A percentile compares a stretch with the other conserved stretches of the same genome.
These are phyloP conservation scores for Clarias pachynema DNA, from an alignment of 2,797 vertebrate species.

Conservation along the genomic window DNA sequence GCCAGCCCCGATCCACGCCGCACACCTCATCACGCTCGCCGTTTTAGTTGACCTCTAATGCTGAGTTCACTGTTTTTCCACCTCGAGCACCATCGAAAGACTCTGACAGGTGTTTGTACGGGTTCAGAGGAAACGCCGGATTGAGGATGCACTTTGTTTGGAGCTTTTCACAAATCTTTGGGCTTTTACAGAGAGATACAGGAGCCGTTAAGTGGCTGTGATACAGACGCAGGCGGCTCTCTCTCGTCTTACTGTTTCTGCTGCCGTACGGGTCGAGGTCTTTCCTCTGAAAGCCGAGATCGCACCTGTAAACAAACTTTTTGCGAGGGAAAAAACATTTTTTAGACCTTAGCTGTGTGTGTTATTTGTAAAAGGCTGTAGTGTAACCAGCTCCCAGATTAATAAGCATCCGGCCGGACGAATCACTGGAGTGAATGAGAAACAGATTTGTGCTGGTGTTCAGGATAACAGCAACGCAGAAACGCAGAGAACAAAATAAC, in stretches of 20 bases:
- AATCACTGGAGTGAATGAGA: background rate
- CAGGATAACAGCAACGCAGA: background rate
- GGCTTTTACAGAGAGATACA: background rate
- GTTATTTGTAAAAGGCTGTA: background rate
- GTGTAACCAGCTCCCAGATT: background rate
- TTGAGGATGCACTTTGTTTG: background rate
- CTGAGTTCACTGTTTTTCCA: background rate
- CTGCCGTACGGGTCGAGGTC: background rate
- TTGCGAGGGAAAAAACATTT: background rate
- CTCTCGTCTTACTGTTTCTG: background rate
- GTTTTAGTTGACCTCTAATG: constrained; percentile 31
- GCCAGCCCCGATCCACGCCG: background rate
- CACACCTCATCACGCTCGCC: background rate
- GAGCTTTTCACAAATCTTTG: background rate
- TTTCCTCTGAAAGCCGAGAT: background rate
- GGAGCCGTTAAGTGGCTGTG: background rate
- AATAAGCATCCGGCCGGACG: background rate
- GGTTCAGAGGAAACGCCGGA: background rate
- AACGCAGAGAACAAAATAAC: no score
- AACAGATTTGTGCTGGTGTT: background rate
- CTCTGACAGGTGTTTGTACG: constrained; percentile 2
- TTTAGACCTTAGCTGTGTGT: background rate
- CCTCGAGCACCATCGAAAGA: background rate
- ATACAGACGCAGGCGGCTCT: background rate
- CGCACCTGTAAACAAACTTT: background rate